These are phyloP conservation scores for Triplophysa bombifrons DNA, from an alignment of 2,797 vertebrate species.

Conservation along the genomic window DNA sequence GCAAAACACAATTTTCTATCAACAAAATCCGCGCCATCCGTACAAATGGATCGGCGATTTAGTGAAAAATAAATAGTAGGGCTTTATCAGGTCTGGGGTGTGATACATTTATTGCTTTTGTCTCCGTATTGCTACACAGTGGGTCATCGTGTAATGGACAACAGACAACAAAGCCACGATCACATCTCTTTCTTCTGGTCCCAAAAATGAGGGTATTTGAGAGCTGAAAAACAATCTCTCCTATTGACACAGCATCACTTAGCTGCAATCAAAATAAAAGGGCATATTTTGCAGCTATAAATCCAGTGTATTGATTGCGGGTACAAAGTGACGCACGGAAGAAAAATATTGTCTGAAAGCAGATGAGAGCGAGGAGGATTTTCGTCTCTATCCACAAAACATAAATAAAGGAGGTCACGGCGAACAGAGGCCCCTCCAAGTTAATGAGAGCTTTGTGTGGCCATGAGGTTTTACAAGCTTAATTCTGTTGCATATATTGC, in stretches of 20 bases:
- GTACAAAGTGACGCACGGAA: conserved; percentile 61
- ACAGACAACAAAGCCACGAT: conserved; percentile 22
- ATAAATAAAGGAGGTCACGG: conserved; percentile 68
- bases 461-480: conserved; percentile 93
- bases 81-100: background rate
- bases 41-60: conserved; percentile 17
- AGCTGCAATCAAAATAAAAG: conserved; percentile 58
- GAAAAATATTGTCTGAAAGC: conserved; percentile 64
- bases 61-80: conserved; percentile 14
- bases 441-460: conserved; percentile 92
- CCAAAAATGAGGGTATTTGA: conserved; percentile 56
- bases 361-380: conserved; percentile 53
- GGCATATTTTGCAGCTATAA: conserved; percentile 64
- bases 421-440: conserved; percentile 69
- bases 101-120: conserved; percentile 39
- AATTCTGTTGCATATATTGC: conserved; percentile 98
- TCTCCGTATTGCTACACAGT: conserved; percentile 14
- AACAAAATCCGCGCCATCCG: background rate
- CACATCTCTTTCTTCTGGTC: conserved; percentile 49
- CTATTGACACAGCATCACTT: conserved; percentile 50
- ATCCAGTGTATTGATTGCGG: conserved; percentile 57
- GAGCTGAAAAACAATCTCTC: conserved; percentile 58
- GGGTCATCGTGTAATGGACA: background rate
- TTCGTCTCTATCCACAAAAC: conserved; percentile 63
- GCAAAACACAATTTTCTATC: background rate